A percentile compares a stretch with the other conserved stretches of the same genome.
Conservation (phyloP, 2,888 invertebrate species). For the Drepanosiphum platanoidis region DNA sequence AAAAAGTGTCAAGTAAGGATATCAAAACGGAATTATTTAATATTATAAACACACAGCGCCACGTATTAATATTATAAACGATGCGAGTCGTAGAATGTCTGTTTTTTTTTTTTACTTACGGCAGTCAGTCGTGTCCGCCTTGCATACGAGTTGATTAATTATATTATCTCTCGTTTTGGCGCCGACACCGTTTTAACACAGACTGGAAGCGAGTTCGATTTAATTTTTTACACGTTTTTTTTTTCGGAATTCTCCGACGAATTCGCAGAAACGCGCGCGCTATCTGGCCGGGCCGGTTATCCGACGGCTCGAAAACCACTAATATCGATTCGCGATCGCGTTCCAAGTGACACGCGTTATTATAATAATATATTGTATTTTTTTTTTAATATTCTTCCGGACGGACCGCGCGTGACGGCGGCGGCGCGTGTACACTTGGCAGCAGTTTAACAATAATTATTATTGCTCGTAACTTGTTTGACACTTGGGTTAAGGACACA, state of each 20-base stretch:
- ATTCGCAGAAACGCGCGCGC: neutral
- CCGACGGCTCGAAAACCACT: neutral
- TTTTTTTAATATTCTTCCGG: neutral
- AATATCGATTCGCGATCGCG: neutral
- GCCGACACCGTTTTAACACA: no score
- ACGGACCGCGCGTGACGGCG: neutral
- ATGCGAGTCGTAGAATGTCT: neutral
- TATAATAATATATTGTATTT: neutral
- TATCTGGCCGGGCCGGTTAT: constrained; percentile 6
- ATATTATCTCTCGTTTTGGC: neutral
- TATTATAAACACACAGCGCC: no score
- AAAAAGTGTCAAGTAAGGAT: no score
- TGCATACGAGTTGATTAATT: constrained; percentile 20
- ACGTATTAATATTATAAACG: neutral
- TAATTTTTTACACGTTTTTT: neutral
- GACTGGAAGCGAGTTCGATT: no score
- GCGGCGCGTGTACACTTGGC: neutral
- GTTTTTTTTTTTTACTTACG: constrained; percentile 11
- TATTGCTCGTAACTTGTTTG: no score
- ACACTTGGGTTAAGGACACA: constrained; percentile 35
- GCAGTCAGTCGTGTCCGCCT: no score
- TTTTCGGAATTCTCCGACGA: neutral
- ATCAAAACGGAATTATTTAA: constrained; percentile 4
- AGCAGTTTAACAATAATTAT: neutral
- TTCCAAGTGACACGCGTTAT: neutral